A percentile compares a stretch with the other conserved stretches of the same genome.
These are phyloP conservation scores for Pelobates fuscus DNA, from an alignment of 2,113 vertebrate species.

Conservation along the genomic window DNA sequence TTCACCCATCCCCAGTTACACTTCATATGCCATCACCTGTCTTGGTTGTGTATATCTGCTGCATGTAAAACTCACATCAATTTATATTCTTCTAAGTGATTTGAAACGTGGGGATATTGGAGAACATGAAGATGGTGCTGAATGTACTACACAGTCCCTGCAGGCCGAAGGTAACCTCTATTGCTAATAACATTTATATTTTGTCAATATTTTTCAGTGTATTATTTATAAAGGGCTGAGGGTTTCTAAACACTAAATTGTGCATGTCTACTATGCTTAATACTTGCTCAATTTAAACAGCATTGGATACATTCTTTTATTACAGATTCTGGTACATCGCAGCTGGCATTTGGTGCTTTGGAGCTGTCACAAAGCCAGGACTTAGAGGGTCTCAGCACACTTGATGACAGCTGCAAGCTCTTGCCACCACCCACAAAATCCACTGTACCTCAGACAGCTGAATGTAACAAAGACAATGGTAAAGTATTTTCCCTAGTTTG, in stretches of 20 bases:
- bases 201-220: no score
- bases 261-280: no score
- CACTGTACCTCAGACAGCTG: constrained; percentile 28
- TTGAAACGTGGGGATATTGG: constrained; percentile 27
- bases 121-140: constrained; percentile 45
- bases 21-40: no score
- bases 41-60: neutral
- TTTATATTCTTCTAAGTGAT: constrained; percentile 15
- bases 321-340: constrained; percentile 73
- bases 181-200: neutral
- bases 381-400: constrained; percentile 58
- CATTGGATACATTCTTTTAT: neutral
- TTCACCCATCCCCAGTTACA: no score
- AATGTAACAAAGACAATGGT: constrained; percentile 33
- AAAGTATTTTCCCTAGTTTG: neutral
- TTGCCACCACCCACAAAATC: constrained; percentile 46
- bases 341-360: constrained; percentile 76
- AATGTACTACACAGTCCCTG: neutral
- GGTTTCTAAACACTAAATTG: no score
- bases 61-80: neutral
- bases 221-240: no score
- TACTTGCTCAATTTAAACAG: neutral
- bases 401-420: constrained; percentile 40
- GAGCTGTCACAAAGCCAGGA: constrained; percentile 91
- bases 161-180: constrained; percentile 63